Base-by-base conservation (phyloP, 2,113 vertebrate species). In the Neomonachus schauinslandi region DNA sequence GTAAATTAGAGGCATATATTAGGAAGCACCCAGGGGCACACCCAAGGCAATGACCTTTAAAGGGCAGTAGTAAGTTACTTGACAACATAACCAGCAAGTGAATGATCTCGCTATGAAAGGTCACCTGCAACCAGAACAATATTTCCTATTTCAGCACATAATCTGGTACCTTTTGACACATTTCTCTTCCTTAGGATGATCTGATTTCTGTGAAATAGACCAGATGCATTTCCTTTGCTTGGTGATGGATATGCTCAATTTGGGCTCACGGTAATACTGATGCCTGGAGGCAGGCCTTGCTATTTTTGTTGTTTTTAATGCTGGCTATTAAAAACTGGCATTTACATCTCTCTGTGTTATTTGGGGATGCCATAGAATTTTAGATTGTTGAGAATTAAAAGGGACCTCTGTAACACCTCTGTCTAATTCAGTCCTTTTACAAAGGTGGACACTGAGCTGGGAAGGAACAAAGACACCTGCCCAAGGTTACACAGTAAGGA, bases 21-120 rank as follows among this genome's bases (percentile, higher is more conserved):
- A 96, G 71, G 94, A 92, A 81, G 90, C 31, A 31, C 92, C 83
- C 92, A 80, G 65, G 81, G 96, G 95, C 87, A 96, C 89, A 95
- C 92, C 97, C 96, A 94, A 65, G 59, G 71, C 71, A 89, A 86
- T 97, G 97, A 98, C 97, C 98, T 98, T 98, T 98, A 98, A 98
- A 98, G 98, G 97, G 97, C 96, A 96, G 31, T 95, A 93, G 89
- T 96, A 96, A 97, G 83, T 94, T 96, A 76, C 39, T 51, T 91
- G 97, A 97, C 95, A 96, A 95, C 90, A 85, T 96, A 96, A 97
- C 90, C 84, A 98, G 97, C 94, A 82, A 95, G 95, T 96, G 92
- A 97, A 94, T 95, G 94, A 97, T 98, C 94, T 96, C 57, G n/a
- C 77, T 90, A 10, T 87, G 97, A 98, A 98, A 98, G 97, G 97